Evolutionary conservation across 2,888 invertebrate species (phyloP), one percentile per base, ranked within the genome.

Genomic region (Polylopha cassiicola): DNA sequence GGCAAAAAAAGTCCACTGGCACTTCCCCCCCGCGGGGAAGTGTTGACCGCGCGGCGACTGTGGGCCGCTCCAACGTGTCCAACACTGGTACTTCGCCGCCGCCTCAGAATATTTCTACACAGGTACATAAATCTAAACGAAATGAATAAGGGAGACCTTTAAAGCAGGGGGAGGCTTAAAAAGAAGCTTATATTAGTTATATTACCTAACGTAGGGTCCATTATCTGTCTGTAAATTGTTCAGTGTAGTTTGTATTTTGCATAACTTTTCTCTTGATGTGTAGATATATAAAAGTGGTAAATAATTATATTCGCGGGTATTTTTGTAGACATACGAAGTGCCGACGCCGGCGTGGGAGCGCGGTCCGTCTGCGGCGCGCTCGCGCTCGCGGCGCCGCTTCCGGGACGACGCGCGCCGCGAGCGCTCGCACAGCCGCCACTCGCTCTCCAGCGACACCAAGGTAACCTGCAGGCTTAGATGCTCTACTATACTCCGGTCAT

Each of bases 41-140:
- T 39, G 33, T 41, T 50, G 67, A 70, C 7, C 55, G 46, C n/a
- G n/a, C n/a, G n/a, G n/a, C n/a, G n/a, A n/a, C n/a, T n/a, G n/a
- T n/a, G n/a, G 58, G 49, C 33, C 71, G 65, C 42, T 59, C 67
- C 37, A 72, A 61, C 17, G 71, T 77, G 3, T 75, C 81, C 1
- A 92, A 92, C 41, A 93, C 91, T 30, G 94, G 92, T 43, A 95
- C 95, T 17, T 95, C 94, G 17, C 95, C 95, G 24, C 93, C 94
- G 17, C 95, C 95, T 2, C 95, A 95, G 73, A 93, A 86, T 65
- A 94, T 93, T 61, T 93, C 95, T 14, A 95, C 95, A 13, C 95
- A 95, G 89, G 93, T 92, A 64, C 55, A 47, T 17, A 6, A 23
- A n/a, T 42, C 32, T 9, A 7, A 14, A 29, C 6, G 20, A n/a